Percentiles rank a stretch among this genome's conserved stretches.
Conservation (phyloP, 2,888 invertebrate genomes). For the Erynnis tages region DNA sequence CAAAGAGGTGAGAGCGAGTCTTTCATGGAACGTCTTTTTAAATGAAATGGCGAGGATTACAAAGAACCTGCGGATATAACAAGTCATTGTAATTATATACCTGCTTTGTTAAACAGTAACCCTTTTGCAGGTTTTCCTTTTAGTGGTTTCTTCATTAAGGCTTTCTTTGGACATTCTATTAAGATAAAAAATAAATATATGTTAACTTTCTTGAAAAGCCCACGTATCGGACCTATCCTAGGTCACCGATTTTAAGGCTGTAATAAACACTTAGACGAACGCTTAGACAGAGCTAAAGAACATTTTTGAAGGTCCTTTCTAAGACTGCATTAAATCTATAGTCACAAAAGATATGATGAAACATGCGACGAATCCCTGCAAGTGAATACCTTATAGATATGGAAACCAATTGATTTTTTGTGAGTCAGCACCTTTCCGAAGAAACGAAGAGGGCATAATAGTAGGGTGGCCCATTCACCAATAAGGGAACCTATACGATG, state of each 20-base stretch:
- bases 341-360: neutral
- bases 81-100: constrained; percentile 13
- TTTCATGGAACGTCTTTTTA: constrained; percentile 21
- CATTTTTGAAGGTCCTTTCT: too few relatives aligned
- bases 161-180: too few relatives aligned
- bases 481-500: neutral
- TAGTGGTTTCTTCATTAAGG: neutral
- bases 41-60: constrained; percentile 18
- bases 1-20: constrained; percentile 16
- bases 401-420: constrained; percentile 11
- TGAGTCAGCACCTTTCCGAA: constrained; percentile 20
- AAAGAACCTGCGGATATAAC: constrained; percentile 18
- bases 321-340: too few relatives aligned
- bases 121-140: neutral
- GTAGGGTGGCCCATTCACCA: neutral
- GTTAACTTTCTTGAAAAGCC: too few relatives aligned
- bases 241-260: too few relatives aligned
- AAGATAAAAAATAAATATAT: too few relatives aligned
- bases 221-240: too few relatives aligned
- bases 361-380: constrained; percentile 2
- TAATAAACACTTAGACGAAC: too few relatives aligned
- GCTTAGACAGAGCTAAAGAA: too few relatives aligned
- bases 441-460: constrained; percentile 15
- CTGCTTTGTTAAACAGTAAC: neutral
- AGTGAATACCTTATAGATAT: neutral